phyloP scores from a whole-genome alignment of 2,113 vertebrate genomes.

The Sphyrna mokarran region DNA sequence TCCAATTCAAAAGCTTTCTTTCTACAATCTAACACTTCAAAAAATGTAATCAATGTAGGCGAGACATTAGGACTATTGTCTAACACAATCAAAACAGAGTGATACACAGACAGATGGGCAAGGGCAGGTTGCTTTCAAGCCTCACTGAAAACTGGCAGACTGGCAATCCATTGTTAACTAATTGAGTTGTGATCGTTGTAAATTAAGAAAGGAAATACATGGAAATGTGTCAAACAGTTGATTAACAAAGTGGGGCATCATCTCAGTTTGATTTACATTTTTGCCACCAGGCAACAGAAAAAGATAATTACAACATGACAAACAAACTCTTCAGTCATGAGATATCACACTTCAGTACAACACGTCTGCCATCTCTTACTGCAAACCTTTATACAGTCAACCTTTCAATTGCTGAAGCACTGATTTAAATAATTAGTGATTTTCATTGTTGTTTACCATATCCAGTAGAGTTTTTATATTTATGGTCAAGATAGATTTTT shows the following conservation, averaged over 20 bases:
- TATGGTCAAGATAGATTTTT: neutral
- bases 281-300: slow-evolving; percentile 7
- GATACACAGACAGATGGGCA: slow-evolving; percentile 29
- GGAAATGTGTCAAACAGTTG: slow-evolving; percentile 34
- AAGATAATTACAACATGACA: slow-evolving; percentile 16
- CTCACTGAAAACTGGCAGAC: slow-evolving; percentile 26
- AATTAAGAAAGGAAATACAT: slow-evolving; percentile 27
- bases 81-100: slow-evolving; percentile 35
- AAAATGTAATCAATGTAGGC: slow-evolving; percentile 10
- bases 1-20: neutral
- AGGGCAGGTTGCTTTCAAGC: neutral
- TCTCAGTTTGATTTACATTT: slow-evolving; percentile 29
- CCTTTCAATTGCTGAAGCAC: neutral
- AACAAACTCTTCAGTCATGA: neutral
- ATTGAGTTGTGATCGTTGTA: slow-evolving; percentile 28
- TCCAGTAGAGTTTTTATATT: neutral
- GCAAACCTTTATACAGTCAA: neutral
- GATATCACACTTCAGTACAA: neutral
- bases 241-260: slow-evolving; percentile 26
- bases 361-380: neutral
- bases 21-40: slow-evolving; percentile 14
- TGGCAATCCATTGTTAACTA: slow-evolving; percentile 32
- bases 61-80: slow-evolving; percentile 7
- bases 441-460: neutral
- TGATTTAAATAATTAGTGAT: neutral